These are phyloP conservation scores for Sebastes baramenuke DNA, from an alignment of 2,797 vertebrate genomes.

Conservation along the genomic window DNA sequence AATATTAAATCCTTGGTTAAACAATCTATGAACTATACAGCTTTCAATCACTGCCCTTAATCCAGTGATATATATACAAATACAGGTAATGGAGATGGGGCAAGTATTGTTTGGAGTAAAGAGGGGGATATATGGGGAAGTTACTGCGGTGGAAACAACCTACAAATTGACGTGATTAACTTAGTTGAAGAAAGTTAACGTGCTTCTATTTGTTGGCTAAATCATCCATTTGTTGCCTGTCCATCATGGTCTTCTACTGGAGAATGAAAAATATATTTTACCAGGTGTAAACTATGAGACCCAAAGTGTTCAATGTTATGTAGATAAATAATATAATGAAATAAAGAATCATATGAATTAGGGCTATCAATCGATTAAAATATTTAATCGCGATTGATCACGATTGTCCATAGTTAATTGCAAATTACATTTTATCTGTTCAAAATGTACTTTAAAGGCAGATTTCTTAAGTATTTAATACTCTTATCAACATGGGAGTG, in stretches of 20 bases:
- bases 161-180: background rate
- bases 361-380: too few species aligned
- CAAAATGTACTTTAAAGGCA: too few species aligned
- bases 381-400: too few species aligned
- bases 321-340: background rate
- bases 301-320: background rate
- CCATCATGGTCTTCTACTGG: background rate
- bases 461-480: too few species aligned
- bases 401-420: too few species aligned
- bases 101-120: background rate
- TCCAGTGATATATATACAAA: background rate
- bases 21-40: background rate
- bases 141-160: background rate
- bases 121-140: too few species aligned
- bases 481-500: too few species aligned
- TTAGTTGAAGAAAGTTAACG: background rate
- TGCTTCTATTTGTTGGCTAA: background rate
- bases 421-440: too few species aligned
- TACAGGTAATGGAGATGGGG: background rate
- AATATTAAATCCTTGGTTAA: background rate
- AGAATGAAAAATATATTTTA: background rate
- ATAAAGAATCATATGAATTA: background rate
- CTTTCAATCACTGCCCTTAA: background rate
- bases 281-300: background rate
- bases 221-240: background rate